Evolutionary conservation across 1,140 invertebrate species (phyloP).

Genomic region (Eupristina koningsbergeri): DNA sequence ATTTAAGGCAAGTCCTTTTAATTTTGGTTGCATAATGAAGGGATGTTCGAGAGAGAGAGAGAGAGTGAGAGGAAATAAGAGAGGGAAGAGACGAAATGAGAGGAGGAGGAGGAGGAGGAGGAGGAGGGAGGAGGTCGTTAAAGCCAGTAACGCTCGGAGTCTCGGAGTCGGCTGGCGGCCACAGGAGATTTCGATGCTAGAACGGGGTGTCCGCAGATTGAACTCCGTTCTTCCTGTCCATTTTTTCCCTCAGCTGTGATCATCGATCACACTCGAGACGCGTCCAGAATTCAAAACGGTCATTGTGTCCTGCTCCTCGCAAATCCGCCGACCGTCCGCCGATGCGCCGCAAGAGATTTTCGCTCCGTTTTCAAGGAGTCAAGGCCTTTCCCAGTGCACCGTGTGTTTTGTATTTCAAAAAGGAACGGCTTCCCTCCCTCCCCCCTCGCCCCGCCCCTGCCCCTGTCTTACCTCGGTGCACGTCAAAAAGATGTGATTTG

Average conservation of each 20-base stretch:
- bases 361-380: background rate
- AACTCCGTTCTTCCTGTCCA: slow-evolving; percentile 51
- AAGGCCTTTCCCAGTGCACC: background rate
- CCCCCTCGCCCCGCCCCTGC: too few relatives aligned
- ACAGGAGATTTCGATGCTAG: slow-evolving; percentile 64
- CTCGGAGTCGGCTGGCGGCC: background rate
- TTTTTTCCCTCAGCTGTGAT: background rate
- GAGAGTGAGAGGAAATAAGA: background rate
- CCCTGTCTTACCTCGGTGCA: background rate
- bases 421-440: background rate
- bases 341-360: background rate
- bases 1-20: background rate
- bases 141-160: background rate
- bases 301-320: background rate
- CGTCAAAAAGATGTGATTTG: slow-evolving; percentile 47
- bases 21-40: background rate
- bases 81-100: background rate
- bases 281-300: background rate
- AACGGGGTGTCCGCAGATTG: slow-evolving; percentile 54
- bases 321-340: background rate
- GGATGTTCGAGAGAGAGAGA: too few relatives aligned
- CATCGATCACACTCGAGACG: background rate
- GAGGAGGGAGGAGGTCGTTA: slow-evolving; percentile 25
- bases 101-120: background rate
- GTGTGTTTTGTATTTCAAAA: slow-evolving; percentile 2